A percentile compares a stretch with the other conserved stretches of the same genome.
Evolutionary conservation across 2,797 vertebrate genomes (phyloP).

Genomic region (Anas bahamensis): DNA sequence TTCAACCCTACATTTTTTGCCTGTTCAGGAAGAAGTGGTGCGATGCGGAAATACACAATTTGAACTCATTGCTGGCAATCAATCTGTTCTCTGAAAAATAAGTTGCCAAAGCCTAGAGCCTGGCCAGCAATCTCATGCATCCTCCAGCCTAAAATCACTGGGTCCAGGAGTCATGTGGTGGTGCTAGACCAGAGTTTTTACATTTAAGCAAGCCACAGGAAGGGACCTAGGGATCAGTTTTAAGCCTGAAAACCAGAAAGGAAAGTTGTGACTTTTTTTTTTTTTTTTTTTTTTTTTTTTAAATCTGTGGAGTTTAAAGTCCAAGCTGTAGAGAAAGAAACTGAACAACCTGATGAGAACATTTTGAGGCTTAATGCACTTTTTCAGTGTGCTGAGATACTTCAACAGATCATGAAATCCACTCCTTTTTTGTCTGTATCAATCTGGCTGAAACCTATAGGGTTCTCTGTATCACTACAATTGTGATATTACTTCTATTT

Average conservation of each 20-base stretch:
- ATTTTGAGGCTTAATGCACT: not conserved
- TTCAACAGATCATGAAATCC: not conserved
- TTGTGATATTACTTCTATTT: not conserved
- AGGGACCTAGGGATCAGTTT: not conserved
- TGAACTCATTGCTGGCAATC: not conserved
- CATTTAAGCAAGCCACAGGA: not conserved
- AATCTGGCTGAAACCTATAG: not conserved
- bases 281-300: not conserved
- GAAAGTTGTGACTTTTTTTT: not conserved
- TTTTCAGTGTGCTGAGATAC: not conserved
- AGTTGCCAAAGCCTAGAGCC: not conserved
- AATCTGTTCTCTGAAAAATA: not conserved
- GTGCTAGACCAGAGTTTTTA: not conserved
- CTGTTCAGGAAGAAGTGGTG: not conserved
- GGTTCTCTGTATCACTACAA: not conserved
- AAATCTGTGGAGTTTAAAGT: not conserved
- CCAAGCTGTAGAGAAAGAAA: not conserved
- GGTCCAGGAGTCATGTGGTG: not conserved
- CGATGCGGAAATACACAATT: not conserved
- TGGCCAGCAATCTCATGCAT: not conserved
- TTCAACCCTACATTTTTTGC: not conserved
- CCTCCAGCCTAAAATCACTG: not conserved
- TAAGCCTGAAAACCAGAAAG: not conserved
- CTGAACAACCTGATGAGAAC: not conserved
- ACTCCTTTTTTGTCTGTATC: not conserved